Base-by-base conservation (phyloP, 1,140 invertebrate species). In the Megalonaias nervosa region DNA sequence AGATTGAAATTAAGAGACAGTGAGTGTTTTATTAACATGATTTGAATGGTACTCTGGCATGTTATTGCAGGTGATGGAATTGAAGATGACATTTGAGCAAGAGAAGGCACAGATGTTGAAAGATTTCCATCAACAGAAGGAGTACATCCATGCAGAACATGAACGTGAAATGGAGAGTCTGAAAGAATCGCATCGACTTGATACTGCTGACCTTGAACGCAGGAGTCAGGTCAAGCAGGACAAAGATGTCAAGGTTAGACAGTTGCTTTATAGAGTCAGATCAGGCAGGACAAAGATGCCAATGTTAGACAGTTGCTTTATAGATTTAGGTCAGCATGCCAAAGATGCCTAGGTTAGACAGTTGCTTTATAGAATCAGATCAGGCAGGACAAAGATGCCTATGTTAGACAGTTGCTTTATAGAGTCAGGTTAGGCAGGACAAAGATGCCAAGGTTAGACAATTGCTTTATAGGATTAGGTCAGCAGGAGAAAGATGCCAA, bases 51-150 rank as follows among this genome's bases (percentile, higher is more conserved):
- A 9, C 60, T 6, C 60, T 61, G 60, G 2, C 60, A 19, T 61
- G 17, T 61, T 19, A 17, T 71, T 74, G 4, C 76, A 89, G 87
- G 67, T 87, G 23, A 81, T 84, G 67, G 88, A 90, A 68, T 57
- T 86, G 23, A 88, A 87, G 72, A 82, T 88, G 80, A 59, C 67
- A 2, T 82, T 81, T 71, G 89, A 89, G 64, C 83, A 83, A 38
- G 88, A 89, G 55, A 88, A 87, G 67, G 74, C 84, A 4, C 80
- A 84, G 48, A 74, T 88, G 77, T 72, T 90, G 68, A 82, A 85
- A 58, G 87, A 89, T 19, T 80, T 86, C 66, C 86, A 90, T 76
- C 62, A 83, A 61, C 85, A 90, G 75, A 88, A 88, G 57, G 88
- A 89, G 59, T 82, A 83, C 71, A 81, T 85, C 2, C 68, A 84